Evolutionary conservation across 2,797 vertebrate species (phyloP), one percentile per base, ranked within the genome.

Genomic region (Sebastes ruberrimus): DNA sequence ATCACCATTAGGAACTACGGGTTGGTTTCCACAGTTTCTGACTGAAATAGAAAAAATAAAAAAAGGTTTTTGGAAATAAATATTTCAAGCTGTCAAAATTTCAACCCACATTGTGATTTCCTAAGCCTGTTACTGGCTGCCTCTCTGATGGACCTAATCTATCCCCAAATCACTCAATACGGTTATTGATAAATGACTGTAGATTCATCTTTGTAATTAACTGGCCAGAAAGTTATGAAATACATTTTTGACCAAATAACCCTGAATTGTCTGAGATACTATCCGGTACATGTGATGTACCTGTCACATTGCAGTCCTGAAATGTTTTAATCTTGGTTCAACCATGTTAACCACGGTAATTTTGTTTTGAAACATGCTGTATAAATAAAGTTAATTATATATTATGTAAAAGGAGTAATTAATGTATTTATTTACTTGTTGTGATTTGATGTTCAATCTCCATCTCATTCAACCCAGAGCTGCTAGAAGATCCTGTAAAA

Each of bases 31-130:
- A 76, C 91, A 92, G 10, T 1, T 53, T 0, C 0, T 3, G 42
- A 84, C 91, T 91, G 78, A 78, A 88, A 85, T 1, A 27, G 1
- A 42, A 79, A 22, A 33, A 42, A 32, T 16, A 30, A 49, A 38
- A 38, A 20, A 18, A 57, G 56, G 0, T 46, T 64, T 30, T 1
- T 28, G 6, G 4, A 75, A 56, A 28, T 1, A 76, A n/a, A 68
- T 20, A 68, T 53, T 20, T n/a, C 0, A 38, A 18, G 4, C 10
- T 27, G 8, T 42, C 13, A 2, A 56, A 7, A 53, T 10, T 6
- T 64, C 22, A 14, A 14, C 3, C 11, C 32, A 65, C 18, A 11
- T 30, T 65, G 28, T 0, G 28, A 30, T 30, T 30, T 30, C 28
- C 28, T 30, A 0, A 30, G 28, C 28, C 25, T 27, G 25, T 27